Conservation (phyloP, 2,797 vertebrate species). For the Sorex maritimensis region DNA sequence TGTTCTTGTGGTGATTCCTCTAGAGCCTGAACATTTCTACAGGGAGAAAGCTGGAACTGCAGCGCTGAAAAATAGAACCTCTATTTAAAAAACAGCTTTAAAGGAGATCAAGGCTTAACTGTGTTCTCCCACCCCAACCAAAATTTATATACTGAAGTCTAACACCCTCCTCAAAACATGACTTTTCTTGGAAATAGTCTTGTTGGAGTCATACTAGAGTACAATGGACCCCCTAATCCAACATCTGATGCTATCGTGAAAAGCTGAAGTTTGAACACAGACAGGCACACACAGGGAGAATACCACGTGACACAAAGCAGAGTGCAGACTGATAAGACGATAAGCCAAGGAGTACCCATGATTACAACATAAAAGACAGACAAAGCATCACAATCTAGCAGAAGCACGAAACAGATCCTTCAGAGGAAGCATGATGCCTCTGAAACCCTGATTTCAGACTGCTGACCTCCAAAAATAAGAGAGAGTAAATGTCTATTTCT, state of each 20-base stretch:
- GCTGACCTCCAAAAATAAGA: background rate
- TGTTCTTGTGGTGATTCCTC: background rate
- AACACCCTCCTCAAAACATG: background rate
- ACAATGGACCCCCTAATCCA: background rate
- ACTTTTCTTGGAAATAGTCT: constrained; percentile 25
- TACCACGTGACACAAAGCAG: background rate
- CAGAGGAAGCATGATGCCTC: background rate
- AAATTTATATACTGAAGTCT: background rate
- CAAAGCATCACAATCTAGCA: background rate
- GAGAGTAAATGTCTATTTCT: background rate
- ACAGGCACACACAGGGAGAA: background rate
- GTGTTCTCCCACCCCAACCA: background rate
- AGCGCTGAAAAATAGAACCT: background rate
- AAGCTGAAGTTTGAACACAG: background rate
- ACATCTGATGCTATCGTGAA: background rate
- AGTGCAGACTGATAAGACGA: background rate
- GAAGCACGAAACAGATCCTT: background rate
- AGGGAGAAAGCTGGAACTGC: background rate
- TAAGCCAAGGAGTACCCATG: background rate
- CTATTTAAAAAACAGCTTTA: background rate
- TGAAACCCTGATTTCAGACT: background rate
- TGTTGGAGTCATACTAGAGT: background rate
- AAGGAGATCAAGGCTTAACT: background rate
- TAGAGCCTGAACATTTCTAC: background rate
- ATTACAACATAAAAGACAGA: too few species aligned